phyloP scores from a whole-genome alignment of 2,888 invertebrate species.

The Siphlonurus alternatus region DNA sequence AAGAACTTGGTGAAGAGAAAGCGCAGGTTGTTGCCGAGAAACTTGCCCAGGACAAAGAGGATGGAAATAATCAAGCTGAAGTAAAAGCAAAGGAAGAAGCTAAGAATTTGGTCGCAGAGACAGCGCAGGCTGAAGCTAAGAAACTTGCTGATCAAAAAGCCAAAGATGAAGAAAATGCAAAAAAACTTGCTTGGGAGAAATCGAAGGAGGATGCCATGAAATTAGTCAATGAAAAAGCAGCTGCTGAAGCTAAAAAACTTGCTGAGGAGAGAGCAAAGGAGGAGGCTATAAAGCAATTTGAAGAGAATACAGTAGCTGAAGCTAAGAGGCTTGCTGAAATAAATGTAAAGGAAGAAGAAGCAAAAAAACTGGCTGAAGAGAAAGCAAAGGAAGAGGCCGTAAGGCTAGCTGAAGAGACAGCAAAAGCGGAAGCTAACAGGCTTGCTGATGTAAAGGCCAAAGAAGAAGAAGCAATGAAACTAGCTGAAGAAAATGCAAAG shows the following conservation, averaged over 20 bases:
- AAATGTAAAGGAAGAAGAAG: slow-evolving; percentile 4
- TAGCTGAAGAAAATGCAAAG: slow-evolving; percentile 2
- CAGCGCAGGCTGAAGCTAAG: slow-evolving; percentile 6
- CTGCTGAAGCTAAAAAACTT: slow-evolving; percentile 1
- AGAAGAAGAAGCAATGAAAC: slow-evolving; percentile 8
- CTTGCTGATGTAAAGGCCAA: slow-evolving; percentile 12
- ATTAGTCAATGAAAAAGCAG: slow-evolving; percentile 4
- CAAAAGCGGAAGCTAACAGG: too few relatives aligned
- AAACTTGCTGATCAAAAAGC: background rate
- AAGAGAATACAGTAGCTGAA: slow-evolving; percentile 10
- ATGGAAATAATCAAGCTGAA: background rate
- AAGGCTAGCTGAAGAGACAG: slow-evolving; percentile 13
- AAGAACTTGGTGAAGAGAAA: background rate
- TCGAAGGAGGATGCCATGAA: slow-evolving; percentile 1
- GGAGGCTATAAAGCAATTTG: slow-evolving; percentile 13
- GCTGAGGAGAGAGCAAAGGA: slow-evolving; percentile 8
- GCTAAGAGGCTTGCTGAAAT: background rate
- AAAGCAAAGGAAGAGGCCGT: background rate
- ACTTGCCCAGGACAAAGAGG: slow-evolving; percentile 8
- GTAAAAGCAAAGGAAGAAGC: background rate
- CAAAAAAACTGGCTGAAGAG: background rate
- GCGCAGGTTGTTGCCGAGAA: slow-evolving; percentile 11
- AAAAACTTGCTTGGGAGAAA: background rate
- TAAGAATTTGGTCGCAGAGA: background rate
- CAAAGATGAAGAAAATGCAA: background rate